phyloP scores from a whole-genome alignment of 2,888 invertebrate species.

The Thecophora atra region DNA sequence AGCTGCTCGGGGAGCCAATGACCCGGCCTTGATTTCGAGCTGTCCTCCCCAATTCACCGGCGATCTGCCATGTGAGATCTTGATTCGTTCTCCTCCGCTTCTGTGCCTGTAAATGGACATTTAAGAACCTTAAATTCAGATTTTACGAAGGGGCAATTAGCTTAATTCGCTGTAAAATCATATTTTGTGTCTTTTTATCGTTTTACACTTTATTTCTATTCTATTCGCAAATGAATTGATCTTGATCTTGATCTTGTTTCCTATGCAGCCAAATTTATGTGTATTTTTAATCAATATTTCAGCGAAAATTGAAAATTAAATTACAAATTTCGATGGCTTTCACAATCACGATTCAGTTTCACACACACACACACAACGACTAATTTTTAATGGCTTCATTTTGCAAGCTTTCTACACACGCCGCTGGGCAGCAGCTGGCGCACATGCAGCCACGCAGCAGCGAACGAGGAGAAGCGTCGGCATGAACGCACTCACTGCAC shows the following conservation, averaged over 20 bases:
- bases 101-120: neutral
- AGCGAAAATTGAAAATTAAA: constrained; percentile 3
- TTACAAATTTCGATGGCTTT: constrained; percentile 14
- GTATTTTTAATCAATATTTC: neutral
- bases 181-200: constrained; percentile 48
- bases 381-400: constrained; percentile 62
- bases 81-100: constrained; percentile 23
- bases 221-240: neutral
- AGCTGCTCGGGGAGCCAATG: constrained; percentile 46
- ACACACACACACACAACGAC: neutral
- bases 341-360: neutral
- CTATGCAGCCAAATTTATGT: neutral
- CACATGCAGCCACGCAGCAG: too few relatives aligned
- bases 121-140: neutral
- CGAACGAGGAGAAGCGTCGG: too few relatives aligned
- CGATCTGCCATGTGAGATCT: constrained; percentile 36
- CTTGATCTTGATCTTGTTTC: neutral
- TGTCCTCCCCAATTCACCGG: constrained; percentile 42
- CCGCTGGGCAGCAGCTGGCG: constrained; percentile 6
- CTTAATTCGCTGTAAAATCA: constrained; percentile 45
- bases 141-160: constrained; percentile 21
- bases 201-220: neutral
- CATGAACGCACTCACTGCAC: too few relatives aligned
- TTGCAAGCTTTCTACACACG: constrained; percentile 44
- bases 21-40: constrained; percentile 48